Conservation (phyloP, 2,797 vertebrate genomes). For the Acanthis flammea region DNA sequence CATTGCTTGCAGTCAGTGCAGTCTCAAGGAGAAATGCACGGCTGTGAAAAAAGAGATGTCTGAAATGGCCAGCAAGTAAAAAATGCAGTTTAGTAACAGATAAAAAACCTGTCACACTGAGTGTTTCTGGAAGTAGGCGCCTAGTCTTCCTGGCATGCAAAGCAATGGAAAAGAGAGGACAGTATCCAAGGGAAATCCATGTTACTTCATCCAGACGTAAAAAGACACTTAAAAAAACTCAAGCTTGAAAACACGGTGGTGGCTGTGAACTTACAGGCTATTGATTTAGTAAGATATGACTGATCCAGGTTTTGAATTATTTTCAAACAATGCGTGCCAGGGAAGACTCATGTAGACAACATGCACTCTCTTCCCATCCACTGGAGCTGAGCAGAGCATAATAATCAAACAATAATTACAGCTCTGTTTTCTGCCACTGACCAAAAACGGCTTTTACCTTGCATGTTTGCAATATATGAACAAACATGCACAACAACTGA, state of each 20-base stretch:
- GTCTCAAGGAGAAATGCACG: background rate
- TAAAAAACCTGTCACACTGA: fast-evolving
- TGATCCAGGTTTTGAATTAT: background rate
- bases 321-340: background rate
- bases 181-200: too few species aligned
- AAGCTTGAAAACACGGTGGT: background rate
- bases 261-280: background rate
- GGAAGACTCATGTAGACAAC: background rate
- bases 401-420: too few species aligned
- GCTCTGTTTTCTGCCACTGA: too few species aligned
- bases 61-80: background rate
- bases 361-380: background rate
- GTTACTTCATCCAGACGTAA: background rate
- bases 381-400: background rate
- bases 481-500: too few species aligned
- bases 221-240: background rate
- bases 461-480: too few species aligned
- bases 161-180: background rate
- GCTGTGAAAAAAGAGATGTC: background rate
- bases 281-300: background rate
- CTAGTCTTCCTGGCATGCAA: background rate
- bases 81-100: background rate
- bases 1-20: background rate
- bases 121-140: background rate
- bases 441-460: too few species aligned